Percentiles rank a stretch among this genome's conserved stretches.
phyloP scores from a whole-genome alignment of 2,888 invertebrate genomes.

The Opisthograptis luteolata region DNA sequence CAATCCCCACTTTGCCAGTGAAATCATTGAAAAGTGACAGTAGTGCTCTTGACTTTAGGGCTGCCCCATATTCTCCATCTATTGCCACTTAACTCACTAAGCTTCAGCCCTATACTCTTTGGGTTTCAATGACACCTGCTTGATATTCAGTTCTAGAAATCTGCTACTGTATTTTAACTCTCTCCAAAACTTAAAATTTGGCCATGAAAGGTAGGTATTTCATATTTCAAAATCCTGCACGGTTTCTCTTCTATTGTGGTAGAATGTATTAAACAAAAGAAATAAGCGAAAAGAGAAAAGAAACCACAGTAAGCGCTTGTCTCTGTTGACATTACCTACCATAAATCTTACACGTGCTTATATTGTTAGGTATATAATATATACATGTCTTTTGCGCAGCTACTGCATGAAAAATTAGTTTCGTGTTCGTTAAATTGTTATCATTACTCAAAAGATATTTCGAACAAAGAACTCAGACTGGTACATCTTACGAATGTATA shows the following conservation, averaged over 20 bases:
- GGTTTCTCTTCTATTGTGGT: conserved; percentile 3
- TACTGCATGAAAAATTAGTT: neutral
- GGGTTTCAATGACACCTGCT: too few species aligned
- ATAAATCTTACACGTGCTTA: too few species aligned
- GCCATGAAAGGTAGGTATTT: too few species aligned
- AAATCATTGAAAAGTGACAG: too few species aligned
- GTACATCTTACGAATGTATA: neutral
- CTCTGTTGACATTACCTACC: neutral
- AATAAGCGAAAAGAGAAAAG: conserved; percentile 5
- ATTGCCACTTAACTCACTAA: too few species aligned
- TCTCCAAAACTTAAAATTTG: neutral
- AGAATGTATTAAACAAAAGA: neutral
- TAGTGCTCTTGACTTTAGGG: too few species aligned
- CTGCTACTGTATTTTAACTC: neutral
- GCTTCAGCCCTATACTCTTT: too few species aligned
- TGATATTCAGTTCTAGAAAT: too few species aligned
- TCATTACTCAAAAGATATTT: neutral
- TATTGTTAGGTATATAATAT: too few species aligned
- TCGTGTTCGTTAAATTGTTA: neutral
- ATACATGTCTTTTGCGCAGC: too few species aligned
- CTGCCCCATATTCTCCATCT: too few species aligned
- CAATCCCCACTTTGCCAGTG: too few species aligned
- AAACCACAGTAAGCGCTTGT: conserved; percentile 3
- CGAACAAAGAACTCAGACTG: neutral
- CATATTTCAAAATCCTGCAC: neutral